Base-by-base conservation (phyloP, 2,113 vertebrate species). In the Trematomus loennbergii region DNA sequence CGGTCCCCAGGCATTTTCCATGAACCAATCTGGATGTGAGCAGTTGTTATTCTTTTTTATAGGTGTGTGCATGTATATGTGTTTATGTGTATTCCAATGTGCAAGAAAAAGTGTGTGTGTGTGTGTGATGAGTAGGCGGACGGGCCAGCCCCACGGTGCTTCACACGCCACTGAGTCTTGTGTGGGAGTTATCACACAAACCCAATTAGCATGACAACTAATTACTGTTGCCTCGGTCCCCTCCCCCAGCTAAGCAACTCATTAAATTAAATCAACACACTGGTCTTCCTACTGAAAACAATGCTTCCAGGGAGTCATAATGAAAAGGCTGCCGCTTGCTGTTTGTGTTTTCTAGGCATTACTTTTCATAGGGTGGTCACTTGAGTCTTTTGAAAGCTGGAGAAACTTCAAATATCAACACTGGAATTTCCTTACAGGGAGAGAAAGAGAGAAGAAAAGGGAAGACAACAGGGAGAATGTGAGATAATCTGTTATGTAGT, bases 121-220 rank as follows among this genome's bases (percentile, higher is more conserved):
- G 20, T 75, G 57, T 63, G 83, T 49, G 72, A 61, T 33, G 75
- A 60, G 25, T 46, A 73, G 77, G 80, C 58, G 48, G 83, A 11
- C 43, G 57, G 74, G 78, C 53, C 58, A 57, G 66, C 45, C 81
- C 77, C 81, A 58, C 48, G 2, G 78, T 29, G 70, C 82, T 87
- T 89, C 84, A 82, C 90, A 79, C 67, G 3, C 69, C 40, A 17
- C 69, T 75, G 77, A 84, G 25, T 72, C 76, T 63, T 67, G 61
- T 59, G 87, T 90, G 83, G 91, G 87, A 88, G 81, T 89, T 85
- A 88, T 92, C 85, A 89, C 87, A 87, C 72, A 70, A 87, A 49
- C 78, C 86, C 81, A 93, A 92, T 93, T 94, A 92, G 89, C 89
- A 90, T 83, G 78, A 91, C 82, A 89, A 82, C 88, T 87, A 91